These are phyloP conservation scores for Latheticus oryzae DNA, from an alignment of 2,888 invertebrate species.

Conservation along the genomic window DNA sequence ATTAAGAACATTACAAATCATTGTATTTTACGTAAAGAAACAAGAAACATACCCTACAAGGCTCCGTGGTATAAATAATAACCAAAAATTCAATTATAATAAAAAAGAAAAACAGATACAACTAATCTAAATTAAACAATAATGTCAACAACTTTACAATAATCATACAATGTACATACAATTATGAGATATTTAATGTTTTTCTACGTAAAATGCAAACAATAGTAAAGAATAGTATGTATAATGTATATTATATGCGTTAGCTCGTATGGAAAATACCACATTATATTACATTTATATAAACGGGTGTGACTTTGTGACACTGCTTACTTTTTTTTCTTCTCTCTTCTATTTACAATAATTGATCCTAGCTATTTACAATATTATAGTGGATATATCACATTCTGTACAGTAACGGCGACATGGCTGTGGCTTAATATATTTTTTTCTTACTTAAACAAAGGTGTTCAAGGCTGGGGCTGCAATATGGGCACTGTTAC, in stretches of 20 bases:
- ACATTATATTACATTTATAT: slow-evolving; percentile 52
- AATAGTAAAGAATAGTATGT: slow-evolving; percentile 57
- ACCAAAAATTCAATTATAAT: slow-evolving; percentile 48
- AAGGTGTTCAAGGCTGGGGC: slow-evolving; percentile 45
- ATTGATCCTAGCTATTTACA: slow-evolving; percentile 61
- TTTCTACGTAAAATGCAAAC: slow-evolving; percentile 64
- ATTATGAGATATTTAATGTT: slow-evolving; percentile 57
- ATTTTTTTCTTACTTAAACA: slow-evolving; percentile 12
- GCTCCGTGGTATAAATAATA: slow-evolving; percentile 60
- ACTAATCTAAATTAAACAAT: slow-evolving; percentile 65
- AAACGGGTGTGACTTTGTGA: slow-evolving; percentile 47
- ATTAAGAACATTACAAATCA: slow-evolving; percentile 67
- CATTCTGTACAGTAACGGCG: slow-evolving; percentile 61
- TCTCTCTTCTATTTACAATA: slow-evolving; percentile 60
- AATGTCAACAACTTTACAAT: slow-evolving; percentile 64
- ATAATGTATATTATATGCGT: slow-evolving; percentile 57
- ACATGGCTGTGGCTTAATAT: slow-evolving; percentile 42
- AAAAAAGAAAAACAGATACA: slow-evolving; percentile 61
- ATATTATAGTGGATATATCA: slow-evolving; percentile 57
- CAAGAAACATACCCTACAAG: slow-evolving; percentile 62
- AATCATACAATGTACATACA: slow-evolving; percentile 61
- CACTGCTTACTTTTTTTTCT: slow-evolving; percentile 45
- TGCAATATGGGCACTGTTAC: slow-evolving; percentile 49
- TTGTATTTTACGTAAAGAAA: slow-evolving; percentile 64
- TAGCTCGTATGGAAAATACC: slow-evolving; percentile 61